A percentile compares a stretch with the other conserved stretches of the same genome.
Evolutionary conservation across 64 coral and sea anemone genomes (phyloP).

Genomic region (Porites australiensis): DNA sequence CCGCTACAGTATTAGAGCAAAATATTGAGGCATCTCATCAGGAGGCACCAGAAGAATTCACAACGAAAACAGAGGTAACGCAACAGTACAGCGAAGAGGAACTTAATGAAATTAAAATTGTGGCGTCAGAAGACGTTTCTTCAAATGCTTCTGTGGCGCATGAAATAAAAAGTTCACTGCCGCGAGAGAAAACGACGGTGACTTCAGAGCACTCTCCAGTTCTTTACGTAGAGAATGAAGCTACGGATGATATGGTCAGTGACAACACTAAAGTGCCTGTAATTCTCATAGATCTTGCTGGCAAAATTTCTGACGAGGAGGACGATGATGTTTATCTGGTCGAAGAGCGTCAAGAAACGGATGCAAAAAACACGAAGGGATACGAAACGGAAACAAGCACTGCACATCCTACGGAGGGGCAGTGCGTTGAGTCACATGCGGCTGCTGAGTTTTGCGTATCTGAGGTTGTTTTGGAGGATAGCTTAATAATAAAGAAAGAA

Average conservation of each 20-base stretch:
- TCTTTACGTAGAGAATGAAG: background rate
- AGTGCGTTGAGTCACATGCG: background rate
- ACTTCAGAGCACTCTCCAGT: background rate
- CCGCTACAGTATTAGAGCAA: slow-evolving; percentile 14
- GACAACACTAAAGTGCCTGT: background rate
- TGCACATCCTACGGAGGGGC: background rate
- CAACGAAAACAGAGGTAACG: background rate
- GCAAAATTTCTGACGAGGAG: background rate
- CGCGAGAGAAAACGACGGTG: background rate
- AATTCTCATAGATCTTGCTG: slow-evolving; percentile 22
- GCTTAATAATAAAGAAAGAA: background rate
- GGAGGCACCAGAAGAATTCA: background rate
- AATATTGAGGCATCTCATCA: slow-evolving; percentile 29
- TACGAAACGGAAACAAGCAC: background rate
- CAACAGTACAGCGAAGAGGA: background rate
- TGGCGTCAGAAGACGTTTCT: background rate
- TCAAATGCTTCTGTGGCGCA: background rate
- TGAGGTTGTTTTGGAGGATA: background rate
- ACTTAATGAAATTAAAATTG: background rate
- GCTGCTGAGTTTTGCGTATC: background rate
- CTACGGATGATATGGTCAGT: background rate
- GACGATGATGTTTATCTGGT: background rate
- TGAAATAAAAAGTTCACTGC: background rate
- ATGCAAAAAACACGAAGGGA: background rate
- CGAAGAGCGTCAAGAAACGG: background rate